A percentile compares a stretch with the other conserved stretches of the same genome.
Conservation (phyloP, 2,113 vertebrate genomes). For the Siniperca chuatsi region DNA sequence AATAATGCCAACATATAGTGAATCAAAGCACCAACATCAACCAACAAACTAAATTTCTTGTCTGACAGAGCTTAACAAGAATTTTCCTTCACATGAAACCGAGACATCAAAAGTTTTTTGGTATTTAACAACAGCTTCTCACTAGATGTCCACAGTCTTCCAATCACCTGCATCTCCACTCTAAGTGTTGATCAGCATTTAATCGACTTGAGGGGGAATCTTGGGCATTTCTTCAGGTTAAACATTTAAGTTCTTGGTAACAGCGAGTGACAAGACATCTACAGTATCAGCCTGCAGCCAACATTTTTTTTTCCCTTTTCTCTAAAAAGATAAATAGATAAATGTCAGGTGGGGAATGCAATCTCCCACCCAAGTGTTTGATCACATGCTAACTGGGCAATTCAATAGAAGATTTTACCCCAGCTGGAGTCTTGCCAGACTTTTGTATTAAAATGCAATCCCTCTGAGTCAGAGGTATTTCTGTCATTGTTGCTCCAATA, state of each 20-base stretch:
- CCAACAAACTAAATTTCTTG: background rate
- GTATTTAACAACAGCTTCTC: background rate
- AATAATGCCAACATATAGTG: background rate
- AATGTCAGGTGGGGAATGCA: conserved; percentile 65
- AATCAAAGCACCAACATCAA: background rate
- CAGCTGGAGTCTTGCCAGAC: conserved; percentile 66
- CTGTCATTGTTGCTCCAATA: conserved; percentile 26
- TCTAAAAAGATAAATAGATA: conserved; percentile 64
- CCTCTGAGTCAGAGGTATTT: conserved; percentile 45
- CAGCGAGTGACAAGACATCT: conserved; percentile 64
- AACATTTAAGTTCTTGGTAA: conserved; percentile 59
- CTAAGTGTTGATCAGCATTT: conserved; percentile 30
- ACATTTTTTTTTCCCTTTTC: conserved; percentile 25
- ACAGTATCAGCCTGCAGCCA: conserved; percentile 55
- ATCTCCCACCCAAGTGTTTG: conserved; percentile 59
- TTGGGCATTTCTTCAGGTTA: conserved; percentile 35
- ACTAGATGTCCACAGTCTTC: background rate
- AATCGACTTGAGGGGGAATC: conserved; percentile 52
- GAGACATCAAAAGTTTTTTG: background rate
- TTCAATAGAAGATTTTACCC: conserved; percentile 69
- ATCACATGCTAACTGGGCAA: conserved; percentile 73
- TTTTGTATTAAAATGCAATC: conserved; percentile 72
- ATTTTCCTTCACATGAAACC: background rate
- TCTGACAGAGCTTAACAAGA: background rate
- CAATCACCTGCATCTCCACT: conserved; percentile 8